Evolutionary conservation across 2,797 vertebrate genomes (phyloP), one percentile per base, ranked within the genome.

Genomic region (Lithobates sylvaticus): DNA sequence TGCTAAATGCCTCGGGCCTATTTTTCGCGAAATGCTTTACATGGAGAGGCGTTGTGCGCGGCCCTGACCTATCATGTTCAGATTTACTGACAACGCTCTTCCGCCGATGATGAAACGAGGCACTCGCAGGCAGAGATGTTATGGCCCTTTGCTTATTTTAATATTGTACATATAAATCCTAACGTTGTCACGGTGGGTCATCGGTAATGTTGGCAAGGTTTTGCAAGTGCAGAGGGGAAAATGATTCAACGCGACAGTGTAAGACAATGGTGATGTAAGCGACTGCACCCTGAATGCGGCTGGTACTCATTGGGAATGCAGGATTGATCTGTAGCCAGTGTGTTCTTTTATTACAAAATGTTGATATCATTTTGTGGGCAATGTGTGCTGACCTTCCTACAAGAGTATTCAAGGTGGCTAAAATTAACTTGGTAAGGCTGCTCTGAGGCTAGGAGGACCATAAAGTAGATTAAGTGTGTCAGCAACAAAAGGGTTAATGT

Each of bases 121-220:
- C 76, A 54, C 64, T 84, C 42, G 16, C 36, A 36, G 39, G 21
- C 61, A 42, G 29, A 23, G 5, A 36, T 50, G 82, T 84, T 58
- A 69, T 69, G 82, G 73, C 44, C 64, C n/a, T 36, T 65, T 83
- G 72, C 72, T 83, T 67, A 83, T 83, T 76, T 68, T 67, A 69
- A 76, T 76, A 76, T 70, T 68, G 42, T 34, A 50, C 73, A 12
- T 10, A 50, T 84, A 76, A 84, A 84, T 84, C 82, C 69, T 72
- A 54, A 18, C 3, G n/a, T 50, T 58, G 32, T 23, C 29, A 71
- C 23, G 39, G 32, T 44, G 8, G 78, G 78, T 81, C 78, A 58
- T 58, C n/a, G 21, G 47, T 32, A 58, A 58, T 13, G 47, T 27
- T 34, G 47, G 42, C 27, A 13, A 9, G 67, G 21, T 50, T 23